These are phyloP conservation scores for Watsonalla binaria DNA, from an alignment of 2,888 invertebrate genomes.

Conservation along the genomic window DNA sequence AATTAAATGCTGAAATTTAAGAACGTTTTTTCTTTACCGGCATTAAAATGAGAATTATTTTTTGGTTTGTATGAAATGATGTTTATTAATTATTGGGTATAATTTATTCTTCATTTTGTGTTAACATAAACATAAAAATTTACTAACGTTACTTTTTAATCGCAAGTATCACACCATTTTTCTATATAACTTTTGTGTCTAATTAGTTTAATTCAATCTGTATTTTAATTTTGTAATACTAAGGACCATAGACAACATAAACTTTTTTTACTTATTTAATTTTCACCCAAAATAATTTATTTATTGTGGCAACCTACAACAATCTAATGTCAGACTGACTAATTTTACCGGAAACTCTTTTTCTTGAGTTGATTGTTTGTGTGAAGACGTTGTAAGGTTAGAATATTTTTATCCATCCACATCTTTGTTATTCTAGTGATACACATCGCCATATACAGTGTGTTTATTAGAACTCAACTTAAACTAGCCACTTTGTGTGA, in stretches of 20 bases:
- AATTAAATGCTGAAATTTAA: too few species aligned
- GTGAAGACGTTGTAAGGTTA: constrained; percentile 72
- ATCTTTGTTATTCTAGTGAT: constrained; percentile 28
- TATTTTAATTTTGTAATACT: too few species aligned
- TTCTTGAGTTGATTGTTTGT: constrained; percentile 51
- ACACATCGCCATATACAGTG: background rate
- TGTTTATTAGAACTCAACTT: background rate
- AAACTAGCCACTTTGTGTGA: constrained; percentile 1
- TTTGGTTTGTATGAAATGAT: too few species aligned
- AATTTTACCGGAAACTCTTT: constrained; percentile 46
- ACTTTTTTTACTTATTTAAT: background rate
- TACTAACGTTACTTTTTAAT: too few species aligned
- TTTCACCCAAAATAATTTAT: background rate
- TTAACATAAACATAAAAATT: too few species aligned
- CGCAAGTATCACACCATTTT: too few species aligned
- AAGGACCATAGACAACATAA: background rate
- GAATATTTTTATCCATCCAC: constrained; percentile 51
- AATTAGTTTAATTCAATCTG: too few species aligned
- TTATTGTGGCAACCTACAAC: constrained; percentile 9
- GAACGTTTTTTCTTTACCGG: too few species aligned
- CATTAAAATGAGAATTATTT: too few species aligned
- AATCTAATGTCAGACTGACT: constrained; percentile 22
- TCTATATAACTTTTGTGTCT: too few species aligned
- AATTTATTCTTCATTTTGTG: too few species aligned
- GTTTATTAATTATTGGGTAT: too few species aligned